phyloP scores from a whole-genome alignment of 2,888 invertebrate species.

The Xanthorhoe spadicearia region DNA sequence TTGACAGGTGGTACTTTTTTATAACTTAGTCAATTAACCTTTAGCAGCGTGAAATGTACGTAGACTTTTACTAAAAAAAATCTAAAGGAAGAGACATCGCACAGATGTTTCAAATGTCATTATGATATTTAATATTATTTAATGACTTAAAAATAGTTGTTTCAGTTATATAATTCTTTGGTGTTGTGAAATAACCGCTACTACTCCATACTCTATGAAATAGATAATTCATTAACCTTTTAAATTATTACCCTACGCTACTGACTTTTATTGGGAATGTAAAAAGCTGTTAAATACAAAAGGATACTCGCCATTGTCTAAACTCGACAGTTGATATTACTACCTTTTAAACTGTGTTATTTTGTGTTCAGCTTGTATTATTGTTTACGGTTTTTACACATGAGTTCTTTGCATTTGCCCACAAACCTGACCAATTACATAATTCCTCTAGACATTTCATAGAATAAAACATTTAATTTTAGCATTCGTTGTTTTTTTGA shows the following conservation, averaged over 20 bases:
- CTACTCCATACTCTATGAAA: conserved; percentile 6
- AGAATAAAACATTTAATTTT: conserved; percentile 9
- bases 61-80: conserved; percentile 27
- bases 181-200: background rate
- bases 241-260: conserved; percentile 12
- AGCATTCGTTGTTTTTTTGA: background rate
- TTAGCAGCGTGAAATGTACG: conserved; percentile 47
- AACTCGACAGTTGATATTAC: conserved; percentile 16
- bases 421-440: conserved; percentile 20
- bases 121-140: conserved; percentile 32
- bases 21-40: conserved; percentile 52
- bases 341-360: conserved; percentile 11
- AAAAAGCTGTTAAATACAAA: conserved; percentile 13
- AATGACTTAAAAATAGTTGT: conserved; percentile 23
- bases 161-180: conserved; percentile 24
- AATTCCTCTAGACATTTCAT: conserved; percentile 6
- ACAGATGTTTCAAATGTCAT: conserved; percentile 41
- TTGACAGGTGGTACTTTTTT: conserved; percentile 55
- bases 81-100: conserved; percentile 25
- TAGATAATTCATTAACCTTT: conserved; percentile 34
- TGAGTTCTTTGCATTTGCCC: background rate
- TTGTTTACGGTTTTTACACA: conserved; percentile 14
- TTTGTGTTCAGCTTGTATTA: conserved; percentile 5
- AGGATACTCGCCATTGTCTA: conserved; percentile 13
- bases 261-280: conserved; percentile 9